phyloP scores from a whole-genome alignment of 2,888 invertebrate genomes.

The Meteorus colon region DNA sequence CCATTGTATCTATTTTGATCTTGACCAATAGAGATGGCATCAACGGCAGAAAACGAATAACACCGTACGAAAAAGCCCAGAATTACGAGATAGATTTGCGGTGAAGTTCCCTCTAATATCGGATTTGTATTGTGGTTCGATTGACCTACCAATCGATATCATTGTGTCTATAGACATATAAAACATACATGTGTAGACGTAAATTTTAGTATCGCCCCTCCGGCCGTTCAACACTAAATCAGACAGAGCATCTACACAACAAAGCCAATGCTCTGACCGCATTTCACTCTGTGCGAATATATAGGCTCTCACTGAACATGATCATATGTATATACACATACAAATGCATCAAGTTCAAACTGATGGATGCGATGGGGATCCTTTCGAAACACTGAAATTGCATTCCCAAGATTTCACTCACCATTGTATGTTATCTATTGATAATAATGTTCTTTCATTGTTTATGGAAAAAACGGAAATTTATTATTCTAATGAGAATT shows the following conservation, averaged over 20 bases:
- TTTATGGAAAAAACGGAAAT: background rate
- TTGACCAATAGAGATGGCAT: too few relatives aligned
- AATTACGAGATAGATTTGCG: background rate
- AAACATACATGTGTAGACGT: background rate
- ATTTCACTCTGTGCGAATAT: constrained; percentile 24
- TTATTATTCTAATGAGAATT: background rate
- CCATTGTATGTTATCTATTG: constrained; percentile 24
- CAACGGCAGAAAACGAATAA: too few relatives aligned
- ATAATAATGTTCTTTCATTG: background rate
- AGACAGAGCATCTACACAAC: background rate
- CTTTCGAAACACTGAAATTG: constrained; percentile 31
- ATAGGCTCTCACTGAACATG: background rate
- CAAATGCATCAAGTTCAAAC: constrained; percentile 1
- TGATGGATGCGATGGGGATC: constrained; percentile 6
- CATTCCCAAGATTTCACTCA: constrained; percentile 42
- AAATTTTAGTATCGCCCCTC: constrained; percentile 6
- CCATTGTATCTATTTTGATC: too few relatives aligned
- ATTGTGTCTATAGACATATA: background rate
- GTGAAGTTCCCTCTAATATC: background rate
- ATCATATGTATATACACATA: constrained; percentile 30
- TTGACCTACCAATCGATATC: background rate
- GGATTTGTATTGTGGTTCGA: background rate
- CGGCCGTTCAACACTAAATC: background rate
- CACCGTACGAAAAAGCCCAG: too few relatives aligned
- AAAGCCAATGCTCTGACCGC: constrained; percentile 28